Conservation (phyloP, 2,888 invertebrate genomes). For the Pyrgus malvae region DNA sequence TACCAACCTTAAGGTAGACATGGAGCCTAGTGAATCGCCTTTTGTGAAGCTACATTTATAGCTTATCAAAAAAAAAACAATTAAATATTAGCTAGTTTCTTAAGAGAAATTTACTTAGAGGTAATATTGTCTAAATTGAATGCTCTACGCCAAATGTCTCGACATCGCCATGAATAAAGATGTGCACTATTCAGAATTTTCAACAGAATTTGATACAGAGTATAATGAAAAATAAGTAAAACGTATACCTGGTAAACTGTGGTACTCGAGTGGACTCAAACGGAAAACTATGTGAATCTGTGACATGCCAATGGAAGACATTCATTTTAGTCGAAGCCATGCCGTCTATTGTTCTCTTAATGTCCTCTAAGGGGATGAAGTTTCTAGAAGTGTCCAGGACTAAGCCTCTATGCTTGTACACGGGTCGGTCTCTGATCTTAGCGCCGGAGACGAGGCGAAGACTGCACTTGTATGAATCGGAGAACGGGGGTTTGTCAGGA, state of each 20-base stretch:
- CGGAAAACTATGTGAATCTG: slow-evolving; percentile 96
- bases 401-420: slow-evolving; percentile 92
- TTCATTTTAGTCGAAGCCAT: slow-evolving; percentile 95
- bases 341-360: slow-evolving; percentile 89
- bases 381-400: slow-evolving; percentile 95
- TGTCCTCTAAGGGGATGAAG: slow-evolving; percentile 87
- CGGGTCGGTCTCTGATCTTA: slow-evolving; percentile 88
- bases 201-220: no score
- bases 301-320: slow-evolving; percentile 95
- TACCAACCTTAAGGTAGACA: no score
- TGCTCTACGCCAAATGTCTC: no score
- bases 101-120: no score
- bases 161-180: no score
- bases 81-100: no score
- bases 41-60: no score
- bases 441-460: slow-evolving; percentile 84
- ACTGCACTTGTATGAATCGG: slow-evolving; percentile 60
- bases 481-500: slow-evolving; percentile 50
- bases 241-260: slow-evolving; percentile 85
- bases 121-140: no score
- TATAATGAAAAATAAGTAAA: neutral
- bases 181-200: neutral
- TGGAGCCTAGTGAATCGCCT: no score
- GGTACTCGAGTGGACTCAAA: slow-evolving; percentile 88
- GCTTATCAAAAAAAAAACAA: no score